Base-by-base conservation (phyloP, 2,113 vertebrate species). In the Noturus placidus region DNA sequence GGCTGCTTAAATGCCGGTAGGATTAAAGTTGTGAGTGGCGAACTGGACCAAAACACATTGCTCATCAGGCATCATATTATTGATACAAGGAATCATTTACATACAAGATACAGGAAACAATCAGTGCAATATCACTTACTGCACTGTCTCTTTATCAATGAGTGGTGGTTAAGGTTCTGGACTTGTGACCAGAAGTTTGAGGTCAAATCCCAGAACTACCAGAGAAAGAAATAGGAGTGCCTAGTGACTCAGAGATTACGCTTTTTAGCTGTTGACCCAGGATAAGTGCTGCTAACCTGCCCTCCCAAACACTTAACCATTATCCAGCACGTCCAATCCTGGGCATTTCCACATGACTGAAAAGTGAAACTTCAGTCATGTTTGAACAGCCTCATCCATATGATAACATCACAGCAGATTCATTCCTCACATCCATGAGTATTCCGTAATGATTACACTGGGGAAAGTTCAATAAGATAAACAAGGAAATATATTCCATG, bases 301-400 rank as follows among this genome's bases (percentile, higher is more conserved):
- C 33, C 38, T 52, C 52, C 33, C 50, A 19, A 59, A 61, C 35
- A 38, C 13, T 35, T 35, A 56, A 14, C n/a, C 9, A 20, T 65
- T 5, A 52, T 33, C 42, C n/a, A 25, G 17, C 46, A 33, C 35
- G 19, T 50, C 19, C 84, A 86, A 52, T 20, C 9, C 52, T 25
- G 76, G 74, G 63, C 54, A 54, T 80, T 86, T 86, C 76, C 76
- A 79, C 74, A 52, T 9, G 10, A 50, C 46, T 63, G 46, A 80
- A 35, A 46, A 50, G 13, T 30, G 57, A 30, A 86, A 52, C 56
- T 30, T 85, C 35, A 30, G 4, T 70, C 2, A 22, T 27, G 19
- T 8, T 69, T 56, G 30, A 61, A 56, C 38, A 50, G 14, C 50
- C 74, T 50, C 50, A 61, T 61, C 15, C 72, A 52, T 42, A 14